Evolutionary conservation across 2,797 vertebrate genomes (phyloP), one percentile per base, ranked within the genome.

Genomic region (Fundulus diaphanus): DNA sequence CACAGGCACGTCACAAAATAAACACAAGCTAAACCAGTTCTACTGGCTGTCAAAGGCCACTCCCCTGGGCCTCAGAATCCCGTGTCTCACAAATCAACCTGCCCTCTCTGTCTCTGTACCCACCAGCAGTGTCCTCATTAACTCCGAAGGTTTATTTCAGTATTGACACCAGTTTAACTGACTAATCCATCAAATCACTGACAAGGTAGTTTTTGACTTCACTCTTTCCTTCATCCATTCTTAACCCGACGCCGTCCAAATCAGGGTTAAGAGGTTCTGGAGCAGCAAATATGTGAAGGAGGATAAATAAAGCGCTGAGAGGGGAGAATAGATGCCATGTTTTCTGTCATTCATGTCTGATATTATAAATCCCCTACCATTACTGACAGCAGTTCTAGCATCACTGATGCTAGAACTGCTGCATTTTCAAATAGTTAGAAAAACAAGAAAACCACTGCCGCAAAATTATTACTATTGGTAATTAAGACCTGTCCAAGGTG

Each of bases 1-100:
- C 94, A 94, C 85, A 88, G 76, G 51, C 93, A 94, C 94, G 93
- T 94, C 89, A 61, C 92, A 92, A 92, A 94, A 87, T 77, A 86
- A 82, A 91, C 88, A 76, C 35, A 42, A 46, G 82, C 80, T 81
- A 80, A 74, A 80, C 29, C 80, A 76, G 68, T 70, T 31, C 77
- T 29, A 59, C 84, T 57, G 73, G 31, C 81, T 76, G 78, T 74
- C 74, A 75, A 46, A 82, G 70, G 66, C 63, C 27, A 3, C 77
- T 76, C 70, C 82, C 83, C 46, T 52, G 72, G 77, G 73, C 85
- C 88, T 83, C 74, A 86, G 83, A 63, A 78, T 29, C 37, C 2
- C 1, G 15, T 31, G 79, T 77, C 70, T 65, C 80, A 85, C 78
- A 65, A 73, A 89, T 85, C 70, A 61, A 72, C 11, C 61, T n/a